Evolutionary conservation across 2,113 vertebrate genomes (phyloP), one percentile per base, ranked within the genome.

Genomic region (Phoxinus phoxinus): DNA sequence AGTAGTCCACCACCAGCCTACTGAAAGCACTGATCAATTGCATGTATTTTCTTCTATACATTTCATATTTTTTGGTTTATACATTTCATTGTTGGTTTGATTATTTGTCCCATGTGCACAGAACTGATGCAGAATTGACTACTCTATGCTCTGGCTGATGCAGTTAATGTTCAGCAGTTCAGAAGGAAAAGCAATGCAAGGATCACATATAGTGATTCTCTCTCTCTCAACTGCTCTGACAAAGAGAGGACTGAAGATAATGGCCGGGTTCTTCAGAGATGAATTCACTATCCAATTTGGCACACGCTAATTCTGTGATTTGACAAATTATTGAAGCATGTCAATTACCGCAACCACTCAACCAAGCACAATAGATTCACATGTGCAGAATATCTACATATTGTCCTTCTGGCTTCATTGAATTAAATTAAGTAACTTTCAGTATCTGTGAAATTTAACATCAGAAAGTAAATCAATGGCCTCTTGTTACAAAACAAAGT

Each of bases 251-350:
- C 30, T 41, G 58, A 25, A 65, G 15, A 65, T 61, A 61, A 80
- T 10, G 56, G 21, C 77, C 0, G 4, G 56, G 23, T 80, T 63
- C 35, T 44, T 63, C 56, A 41, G 59, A 48, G 37, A 46, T 46
- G 19, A 53, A 67, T 69, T 53, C 80, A 69, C 63, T 67, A 67
- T n/a, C 79, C 41, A 67, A 48, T 81, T 81, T 81, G 44, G 61
- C 61, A 30, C 4, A 15, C 27, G 5, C 80, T 82, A 32, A 82
- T 69, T 69, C 15, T 69, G 21, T n/a, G 63, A 53, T 82, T 82
- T 67, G 37, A 81, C 79, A 48, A 81, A 82, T 69, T 71, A 69
- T 51, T 32, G 25, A 82, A 82, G 80, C 80, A 82, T 82, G 44
- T 51, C 27, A 81, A 81, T 81, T 81, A 81, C 41, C 27, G 51